Evolutionary conservation across 1,140 invertebrate species (phyloP).

Genomic region (Drosophila teissieri): DNA sequence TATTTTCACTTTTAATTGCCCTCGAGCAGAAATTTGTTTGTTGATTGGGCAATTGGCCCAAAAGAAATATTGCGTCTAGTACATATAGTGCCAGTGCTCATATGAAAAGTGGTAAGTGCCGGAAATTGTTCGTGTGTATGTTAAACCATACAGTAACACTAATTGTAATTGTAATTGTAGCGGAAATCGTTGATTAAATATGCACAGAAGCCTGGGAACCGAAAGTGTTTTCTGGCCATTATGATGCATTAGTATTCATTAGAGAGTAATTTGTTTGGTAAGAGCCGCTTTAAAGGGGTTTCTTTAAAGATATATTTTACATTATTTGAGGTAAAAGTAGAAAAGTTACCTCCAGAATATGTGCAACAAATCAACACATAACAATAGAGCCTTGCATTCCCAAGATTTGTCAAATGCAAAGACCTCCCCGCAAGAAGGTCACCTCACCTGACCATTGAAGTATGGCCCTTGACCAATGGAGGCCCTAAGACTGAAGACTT

Average conservation of each 20-base stretch:
- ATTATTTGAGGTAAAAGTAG: too few species aligned
- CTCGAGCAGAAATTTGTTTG: conserved; percentile 43
- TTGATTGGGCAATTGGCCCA: conserved; percentile 51
- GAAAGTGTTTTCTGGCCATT: background rate
- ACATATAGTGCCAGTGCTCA: conserved; percentile 12
- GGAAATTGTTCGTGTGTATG: conserved; percentile 41
- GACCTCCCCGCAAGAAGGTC: background rate
- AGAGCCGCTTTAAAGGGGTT: too few species aligned
- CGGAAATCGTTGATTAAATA: conserved; percentile 56
- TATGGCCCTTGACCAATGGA: conserved; percentile 11
- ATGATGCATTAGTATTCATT: conserved; percentile 1
- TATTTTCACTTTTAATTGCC: conserved; percentile 73
- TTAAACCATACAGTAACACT: conserved; percentile 9
- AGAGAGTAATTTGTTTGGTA: background rate
- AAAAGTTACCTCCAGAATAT: background rate
- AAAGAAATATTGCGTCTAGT: conserved; percentile 13
- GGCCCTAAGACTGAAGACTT: background rate
- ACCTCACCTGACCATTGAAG: background rate
- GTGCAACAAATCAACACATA: background rate
- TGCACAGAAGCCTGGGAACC: conserved; percentile 33
- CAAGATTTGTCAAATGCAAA: conserved; percentile 11
- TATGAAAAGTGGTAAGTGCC: conserved; percentile 28
- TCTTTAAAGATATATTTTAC: too few species aligned
- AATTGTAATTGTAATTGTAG: conserved; percentile 54
- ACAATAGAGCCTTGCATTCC: background rate